Conservation (phyloP, 1,140 invertebrate genomes). For the Popillia japonica region DNA sequence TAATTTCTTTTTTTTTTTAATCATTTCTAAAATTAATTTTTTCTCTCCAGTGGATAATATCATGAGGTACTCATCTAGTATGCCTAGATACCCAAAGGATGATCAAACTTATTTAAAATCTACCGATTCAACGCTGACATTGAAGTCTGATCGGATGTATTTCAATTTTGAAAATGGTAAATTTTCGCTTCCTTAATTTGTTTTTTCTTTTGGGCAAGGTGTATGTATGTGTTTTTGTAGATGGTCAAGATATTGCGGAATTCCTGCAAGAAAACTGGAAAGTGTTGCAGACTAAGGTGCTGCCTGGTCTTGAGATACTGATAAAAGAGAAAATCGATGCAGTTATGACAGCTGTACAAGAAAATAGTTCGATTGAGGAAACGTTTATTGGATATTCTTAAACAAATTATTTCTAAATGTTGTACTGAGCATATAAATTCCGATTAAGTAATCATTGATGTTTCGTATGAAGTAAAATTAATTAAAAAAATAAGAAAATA, state of each 20-base stretch:
- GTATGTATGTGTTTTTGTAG: neutral
- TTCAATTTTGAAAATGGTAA: neutral
- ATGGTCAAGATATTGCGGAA: neutral
- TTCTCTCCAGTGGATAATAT: neutral
- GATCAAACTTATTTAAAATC: neutral
- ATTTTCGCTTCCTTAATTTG: neutral
- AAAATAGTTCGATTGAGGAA: neutral
- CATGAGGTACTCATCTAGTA: neutral
- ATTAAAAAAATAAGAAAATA: no score
- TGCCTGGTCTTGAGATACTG: neutral
- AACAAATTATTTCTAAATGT: no score
- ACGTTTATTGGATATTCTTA: neutral
- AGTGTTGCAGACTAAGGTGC: neutral
- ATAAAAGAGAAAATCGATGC: neutral
- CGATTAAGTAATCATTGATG: no score
- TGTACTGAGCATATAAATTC: no score
- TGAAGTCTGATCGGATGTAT: neutral
- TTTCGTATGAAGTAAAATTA: no score
- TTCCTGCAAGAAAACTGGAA: neutral
- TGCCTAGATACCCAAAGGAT: neutral
- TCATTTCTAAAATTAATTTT: neutral
- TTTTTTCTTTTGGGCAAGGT: neutral
- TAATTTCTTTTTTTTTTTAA: neutral
- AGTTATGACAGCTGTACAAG: neutral
- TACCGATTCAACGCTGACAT: neutral